Evolutionary conservation across 1,140 invertebrate genomes (phyloP).

Genomic region (Brachionus calyciflorus): DNA sequence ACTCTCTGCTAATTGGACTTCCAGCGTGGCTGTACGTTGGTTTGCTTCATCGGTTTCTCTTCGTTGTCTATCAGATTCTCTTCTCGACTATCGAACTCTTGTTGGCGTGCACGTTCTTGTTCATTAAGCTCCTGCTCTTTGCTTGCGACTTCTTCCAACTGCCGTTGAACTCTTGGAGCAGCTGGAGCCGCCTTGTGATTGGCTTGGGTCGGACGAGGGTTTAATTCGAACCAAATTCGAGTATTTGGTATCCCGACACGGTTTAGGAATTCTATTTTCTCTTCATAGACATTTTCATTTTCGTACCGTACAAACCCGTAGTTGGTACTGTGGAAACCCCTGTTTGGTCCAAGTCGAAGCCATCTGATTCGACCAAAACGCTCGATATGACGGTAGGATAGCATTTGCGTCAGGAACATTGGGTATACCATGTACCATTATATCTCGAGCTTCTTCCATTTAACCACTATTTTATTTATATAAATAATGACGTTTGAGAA

Average conservation of each 20-base stretch:
- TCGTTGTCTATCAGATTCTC: too few species aligned
- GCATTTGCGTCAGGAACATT: background rate
- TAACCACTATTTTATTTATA: background rate
- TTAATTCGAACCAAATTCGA: background rate
- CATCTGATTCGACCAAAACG: background rate
- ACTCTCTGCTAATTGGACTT: too few species aligned
- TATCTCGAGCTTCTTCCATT: background rate
- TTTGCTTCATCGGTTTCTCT: too few species aligned
- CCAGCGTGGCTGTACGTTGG: too few species aligned
- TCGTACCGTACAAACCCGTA: background rate
- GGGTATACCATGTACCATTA: background rate
- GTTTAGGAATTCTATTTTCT: background rate
- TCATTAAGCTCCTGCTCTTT: too few species aligned
- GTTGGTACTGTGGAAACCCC: background rate
- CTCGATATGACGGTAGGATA: background rate
- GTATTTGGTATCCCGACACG: background rate
- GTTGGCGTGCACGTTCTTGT: too few species aligned
- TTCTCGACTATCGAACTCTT: too few species aligned
- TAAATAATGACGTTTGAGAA: too few species aligned
- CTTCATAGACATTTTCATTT: background rate
- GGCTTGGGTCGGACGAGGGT: background rate
- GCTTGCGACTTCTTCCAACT: too few species aligned
- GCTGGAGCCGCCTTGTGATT: background rate
- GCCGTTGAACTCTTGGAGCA: background rate
- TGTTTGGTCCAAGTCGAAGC: background rate